Conservation (phyloP, 2,113 vertebrate species). For the Pristiophorus japonicus region DNA sequence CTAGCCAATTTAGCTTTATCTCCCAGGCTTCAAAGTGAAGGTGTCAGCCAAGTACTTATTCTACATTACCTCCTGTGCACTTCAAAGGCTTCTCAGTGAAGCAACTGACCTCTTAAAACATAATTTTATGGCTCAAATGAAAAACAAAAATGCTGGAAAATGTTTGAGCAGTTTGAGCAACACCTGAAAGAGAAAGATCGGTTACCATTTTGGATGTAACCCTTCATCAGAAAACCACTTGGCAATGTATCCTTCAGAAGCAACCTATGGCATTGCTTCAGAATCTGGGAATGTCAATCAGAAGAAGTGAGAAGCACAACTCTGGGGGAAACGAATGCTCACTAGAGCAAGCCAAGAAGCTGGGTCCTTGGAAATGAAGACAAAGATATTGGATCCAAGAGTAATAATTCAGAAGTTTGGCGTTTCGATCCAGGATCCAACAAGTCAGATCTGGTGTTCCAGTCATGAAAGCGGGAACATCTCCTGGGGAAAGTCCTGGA, state of each 20-base stretch:
- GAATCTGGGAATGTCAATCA: neutral
- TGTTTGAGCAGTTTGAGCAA: no score
- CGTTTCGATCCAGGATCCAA: neutral
- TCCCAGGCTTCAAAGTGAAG: neutral
- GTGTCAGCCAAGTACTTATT: neutral
- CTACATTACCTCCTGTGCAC: no score
- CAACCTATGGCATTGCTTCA: neutral
- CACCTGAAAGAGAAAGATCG: no score
- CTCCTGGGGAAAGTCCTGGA: neutral
- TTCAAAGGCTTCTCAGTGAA: no score
- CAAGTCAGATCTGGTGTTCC: neutral
- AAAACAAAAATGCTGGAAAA: no score
- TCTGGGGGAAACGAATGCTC: neutral
- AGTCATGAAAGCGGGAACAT: neutral
- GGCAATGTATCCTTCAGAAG: neutral
- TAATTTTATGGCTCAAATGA: no score
- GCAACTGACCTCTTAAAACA: no score
- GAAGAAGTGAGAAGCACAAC: neutral
- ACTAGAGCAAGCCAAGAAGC: neutral
- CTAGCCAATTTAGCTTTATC: neutral
- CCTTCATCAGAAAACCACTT: neutral
- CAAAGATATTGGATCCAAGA: neutral
- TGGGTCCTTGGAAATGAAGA: neutral
- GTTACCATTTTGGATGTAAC: neutral
- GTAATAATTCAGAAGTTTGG: neutral